These are phyloP conservation scores for Bombus terrestris DNA, from an alignment of 1,140 invertebrate genomes.

Conservation along the genomic window DNA sequence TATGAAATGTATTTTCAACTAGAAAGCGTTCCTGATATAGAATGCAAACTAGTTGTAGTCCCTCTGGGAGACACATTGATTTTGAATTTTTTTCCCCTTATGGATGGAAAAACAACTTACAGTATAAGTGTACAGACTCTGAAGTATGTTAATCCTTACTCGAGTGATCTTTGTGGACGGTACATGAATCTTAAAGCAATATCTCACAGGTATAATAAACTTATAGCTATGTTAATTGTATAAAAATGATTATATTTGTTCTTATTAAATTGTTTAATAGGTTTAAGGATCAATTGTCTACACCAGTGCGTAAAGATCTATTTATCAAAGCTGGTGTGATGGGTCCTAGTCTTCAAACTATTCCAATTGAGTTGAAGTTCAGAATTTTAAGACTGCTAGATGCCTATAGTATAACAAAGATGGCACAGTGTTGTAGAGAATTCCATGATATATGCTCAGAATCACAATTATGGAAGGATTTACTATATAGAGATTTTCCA, in stretches of 20 bases:
- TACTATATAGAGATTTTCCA: background rate
- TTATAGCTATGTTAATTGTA: background rate
- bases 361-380: slow-evolving; percentile 67
- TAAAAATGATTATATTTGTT: background rate
- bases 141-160: slow-evolving; percentile 70
- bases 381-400: slow-evolving; percentile 61
- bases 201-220: slow-evolving; percentile 67
- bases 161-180: slow-evolving; percentile 54
- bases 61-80: slow-evolving; percentile 68
- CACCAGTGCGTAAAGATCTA: slow-evolving; percentile 67
- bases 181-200: slow-evolving; percentile 72
- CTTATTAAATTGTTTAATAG: slow-evolving; percentile 48
- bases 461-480: background rate
- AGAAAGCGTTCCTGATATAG: slow-evolving; percentile 17
- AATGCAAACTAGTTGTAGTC: slow-evolving; percentile 68
- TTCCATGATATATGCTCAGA: slow-evolving; percentile 35
- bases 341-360: slow-evolving; percentile 66
- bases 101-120: slow-evolving; percentile 28
- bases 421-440: slow-evolving; percentile 33
- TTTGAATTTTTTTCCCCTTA: slow-evolving; percentile 62
- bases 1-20: slow-evolving; percentile 66
- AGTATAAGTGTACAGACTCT: slow-evolving; percentile 56
- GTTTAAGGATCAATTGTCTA: slow-evolving; percentile 70
- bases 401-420: background rate
- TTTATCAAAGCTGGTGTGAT: slow-evolving; percentile 59